Percentiles rank a stretch among this genome's conserved stretches.
phyloP scores from a whole-genome alignment of 2,113 vertebrate species.

The Oncorhynchus masou region DNA sequence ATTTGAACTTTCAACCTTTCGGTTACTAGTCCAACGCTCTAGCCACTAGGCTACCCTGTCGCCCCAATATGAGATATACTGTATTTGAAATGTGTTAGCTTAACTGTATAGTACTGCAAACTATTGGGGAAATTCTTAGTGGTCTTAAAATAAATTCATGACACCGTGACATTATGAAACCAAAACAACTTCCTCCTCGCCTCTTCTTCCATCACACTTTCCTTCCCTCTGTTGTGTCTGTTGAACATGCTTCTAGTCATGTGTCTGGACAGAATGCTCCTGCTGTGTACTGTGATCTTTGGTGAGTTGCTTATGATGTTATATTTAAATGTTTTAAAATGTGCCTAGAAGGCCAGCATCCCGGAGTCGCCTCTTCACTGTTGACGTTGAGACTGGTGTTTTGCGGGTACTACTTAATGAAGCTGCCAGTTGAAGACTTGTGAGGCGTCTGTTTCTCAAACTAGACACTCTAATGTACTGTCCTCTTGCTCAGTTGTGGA shows the following conservation, averaged over 20 bases:
- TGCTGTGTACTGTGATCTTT: conserved; percentile 42
- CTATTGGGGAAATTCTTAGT: neutral
- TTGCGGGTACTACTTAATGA: no score
- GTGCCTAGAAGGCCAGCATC: no score
- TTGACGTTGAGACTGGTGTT: no score
- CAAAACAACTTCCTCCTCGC: conserved; percentile 48
- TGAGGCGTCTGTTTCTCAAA: no score
- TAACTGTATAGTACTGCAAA: neutral
- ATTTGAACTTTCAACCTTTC: no score
- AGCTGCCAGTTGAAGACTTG: no score
- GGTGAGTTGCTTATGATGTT: conserved; percentile 50
- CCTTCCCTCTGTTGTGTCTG: conserved; percentile 29
- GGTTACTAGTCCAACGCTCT: no score
- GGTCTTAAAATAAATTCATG: neutral
- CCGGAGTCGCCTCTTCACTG: no score
- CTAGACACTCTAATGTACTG: no score
- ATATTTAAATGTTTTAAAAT: neutral
- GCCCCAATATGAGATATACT: neutral
- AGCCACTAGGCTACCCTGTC: no score
- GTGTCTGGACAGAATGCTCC: conserved; percentile 39
- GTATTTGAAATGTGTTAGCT: neutral
- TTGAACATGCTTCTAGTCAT: conserved; percentile 53
- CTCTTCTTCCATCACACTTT: neutral
- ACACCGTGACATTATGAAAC: conserved; percentile 26
- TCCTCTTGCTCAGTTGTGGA: no score